Base-by-base conservation (phyloP, 2,888 invertebrate species). In the Acronicta aceris region DNA sequence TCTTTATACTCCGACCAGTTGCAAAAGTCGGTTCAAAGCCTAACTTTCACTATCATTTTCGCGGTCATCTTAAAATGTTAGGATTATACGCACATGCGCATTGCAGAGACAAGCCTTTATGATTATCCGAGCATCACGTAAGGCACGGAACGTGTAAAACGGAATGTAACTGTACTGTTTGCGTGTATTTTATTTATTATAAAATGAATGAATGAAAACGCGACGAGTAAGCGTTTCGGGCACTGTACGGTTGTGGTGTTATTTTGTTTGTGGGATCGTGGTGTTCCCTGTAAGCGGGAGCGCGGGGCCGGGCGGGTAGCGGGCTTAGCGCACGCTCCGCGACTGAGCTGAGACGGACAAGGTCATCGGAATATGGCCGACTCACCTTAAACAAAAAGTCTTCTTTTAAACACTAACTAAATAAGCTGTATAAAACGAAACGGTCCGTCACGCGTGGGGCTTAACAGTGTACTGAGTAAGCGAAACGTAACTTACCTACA, bases 21-120 rank as follows among this genome's bases (percentile, higher is more conserved):
- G 13, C 51, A 59, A 66, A 71, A 76, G 63, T 48, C 58, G 66
- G 57, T 48, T 25, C 38, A 21, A 49, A 52, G 48, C 48, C 65
- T 38, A n/a, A 65, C 74, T 58, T 63, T 73, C 74, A 75, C 71
- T 74, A 59, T 63, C 33, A 59, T 46, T 45, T 56, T 15, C 48
- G 38, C 55, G 54, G 59, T 51, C 69, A 72, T 74, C 71, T 75
- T 27, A 64, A 76, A 75, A 61, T 61, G 51, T 62, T 54, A 64
- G 81, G 66, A 55, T 84, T 69, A 33, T 49, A 30, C 53, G 80
- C 84, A 84, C 89, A 89, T 89, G 89, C 89, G 89, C 87, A 81
- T 48, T 74, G 41, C 33, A 45, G 57, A 53, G 52, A 49, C 64
- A 54, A 59, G 54, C 48, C 61, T 71, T 62, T 61, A 61, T 60